Conservation (phyloP, 2,888 invertebrate genomes). For the Drosophila rubida region DNA sequence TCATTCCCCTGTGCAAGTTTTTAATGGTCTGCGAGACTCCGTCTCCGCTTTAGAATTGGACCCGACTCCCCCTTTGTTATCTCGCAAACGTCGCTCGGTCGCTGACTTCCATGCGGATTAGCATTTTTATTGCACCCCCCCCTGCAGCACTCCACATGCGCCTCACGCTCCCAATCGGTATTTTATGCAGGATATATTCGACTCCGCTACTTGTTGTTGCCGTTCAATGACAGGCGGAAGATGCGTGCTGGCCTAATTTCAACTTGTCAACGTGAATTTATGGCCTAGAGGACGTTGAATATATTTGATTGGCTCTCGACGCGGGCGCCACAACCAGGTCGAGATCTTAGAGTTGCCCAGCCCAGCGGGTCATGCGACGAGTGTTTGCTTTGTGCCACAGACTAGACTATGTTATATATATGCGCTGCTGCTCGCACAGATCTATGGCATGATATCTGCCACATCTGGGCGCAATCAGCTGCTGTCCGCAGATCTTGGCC, state of each 20-base stretch:
- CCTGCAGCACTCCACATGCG: conserved; percentile 13
- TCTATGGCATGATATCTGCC: neutral
- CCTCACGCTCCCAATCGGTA: conserved; percentile 20
- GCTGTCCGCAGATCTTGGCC: neutral
- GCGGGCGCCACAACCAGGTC: conserved; percentile 17
- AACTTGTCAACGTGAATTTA: conserved; percentile 69
- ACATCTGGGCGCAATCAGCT: neutral
- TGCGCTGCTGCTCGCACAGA: too few species aligned
- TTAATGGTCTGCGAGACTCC: conserved; percentile 47
- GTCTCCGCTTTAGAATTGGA: conserved; percentile 27
- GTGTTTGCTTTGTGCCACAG: neutral
- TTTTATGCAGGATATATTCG: conserved; percentile 50
- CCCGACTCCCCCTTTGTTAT: conserved; percentile 44
- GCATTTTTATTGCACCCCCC: conserved; percentile 56
- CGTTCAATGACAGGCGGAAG: conserved; percentile 7
- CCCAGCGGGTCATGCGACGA: conserved; percentile 24
- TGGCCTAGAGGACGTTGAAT: conserved; percentile 61
- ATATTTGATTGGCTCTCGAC: conserved; percentile 68
- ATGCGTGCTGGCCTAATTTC: conserved; percentile 60
- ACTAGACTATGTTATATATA: neutral
- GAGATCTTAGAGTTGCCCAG: too few species aligned
- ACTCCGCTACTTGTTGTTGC: conserved; percentile 6
- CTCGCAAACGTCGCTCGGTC: conserved; percentile 22
- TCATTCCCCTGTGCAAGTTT: conserved; percentile 43
- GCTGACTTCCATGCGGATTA: conserved; percentile 60